These are phyloP conservation scores for Ormyrus labotus DNA, from an alignment of 2,888 invertebrate species.

Conservation along the genomic window DNA sequence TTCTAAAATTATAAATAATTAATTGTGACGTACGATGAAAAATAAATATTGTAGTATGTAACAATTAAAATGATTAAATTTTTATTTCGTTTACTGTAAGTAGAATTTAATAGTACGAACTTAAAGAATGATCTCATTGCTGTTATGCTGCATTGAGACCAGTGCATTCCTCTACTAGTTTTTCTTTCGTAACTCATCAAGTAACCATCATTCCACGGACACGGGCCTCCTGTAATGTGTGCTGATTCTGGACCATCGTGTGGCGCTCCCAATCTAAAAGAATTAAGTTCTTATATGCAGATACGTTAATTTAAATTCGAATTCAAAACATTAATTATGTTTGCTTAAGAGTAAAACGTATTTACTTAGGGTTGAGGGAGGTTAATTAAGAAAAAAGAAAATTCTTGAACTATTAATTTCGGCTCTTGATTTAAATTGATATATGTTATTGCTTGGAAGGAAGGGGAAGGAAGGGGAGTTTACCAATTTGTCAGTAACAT, in stretches of 20 bases:
- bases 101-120: slow-evolving; percentile 24
- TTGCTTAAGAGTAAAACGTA: background rate
- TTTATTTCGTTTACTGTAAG: background rate
- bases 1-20: background rate
- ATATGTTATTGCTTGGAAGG: too few relatives aligned
- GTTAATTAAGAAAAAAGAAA: too few relatives aligned
- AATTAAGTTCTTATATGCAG: background rate
- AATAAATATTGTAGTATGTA: background rate
- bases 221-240: background rate
- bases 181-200: slow-evolving; percentile 43
- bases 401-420: too few relatives aligned
- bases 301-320: too few relatives aligned
- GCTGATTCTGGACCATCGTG: slow-evolving; percentile 20
- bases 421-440: too few relatives aligned
- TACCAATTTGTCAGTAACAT: too few relatives aligned
- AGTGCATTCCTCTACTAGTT: slow-evolving; percentile 24
- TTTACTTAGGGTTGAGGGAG: too few relatives aligned
- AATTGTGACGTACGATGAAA: background rate
- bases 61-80: background rate
- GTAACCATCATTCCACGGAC: slow-evolving; percentile 34
- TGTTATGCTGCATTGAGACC: slow-evolving; percentile 37
- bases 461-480: too few relatives aligned
- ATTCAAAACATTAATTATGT: too few relatives aligned
- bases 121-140: slow-evolving; percentile 16
- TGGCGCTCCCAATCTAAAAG: slow-evolving; percentile 37